Percentiles rank a stretch among this genome's conserved stretches.
Evolutionary conservation across 2,888 invertebrate species (phyloP).

Genomic region (Muschampia plurimacula): DNA sequence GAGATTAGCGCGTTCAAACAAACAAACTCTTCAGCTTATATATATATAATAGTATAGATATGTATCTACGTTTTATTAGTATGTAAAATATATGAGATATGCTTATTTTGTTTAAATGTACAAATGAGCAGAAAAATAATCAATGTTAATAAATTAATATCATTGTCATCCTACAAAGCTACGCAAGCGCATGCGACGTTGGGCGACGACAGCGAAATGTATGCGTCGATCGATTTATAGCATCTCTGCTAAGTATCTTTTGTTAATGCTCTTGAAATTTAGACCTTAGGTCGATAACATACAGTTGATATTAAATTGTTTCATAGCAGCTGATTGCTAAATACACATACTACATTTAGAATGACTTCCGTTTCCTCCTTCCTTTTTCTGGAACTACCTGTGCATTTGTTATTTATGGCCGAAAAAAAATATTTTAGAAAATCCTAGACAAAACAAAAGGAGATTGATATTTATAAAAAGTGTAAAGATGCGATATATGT

Average conservation of each 20-base stretch:
- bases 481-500: too few species aligned
- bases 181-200: slow-evolving; percentile 50
- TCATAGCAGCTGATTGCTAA: background rate
- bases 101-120: too few species aligned
- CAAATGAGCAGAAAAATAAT: too few species aligned
- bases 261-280: slow-evolving; percentile 1
- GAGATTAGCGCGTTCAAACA: too few species aligned
- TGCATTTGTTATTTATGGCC: background rate
- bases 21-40: too few species aligned
- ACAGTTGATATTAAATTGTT: slow-evolving; percentile 1
- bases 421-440: background rate
- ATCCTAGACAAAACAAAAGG: background rate
- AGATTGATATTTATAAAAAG: too few species aligned
- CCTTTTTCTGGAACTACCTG: slow-evolving; percentile 27
- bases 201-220: slow-evolving; percentile 66
- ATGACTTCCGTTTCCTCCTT: slow-evolving; percentile 35
- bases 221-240: slow-evolving; percentile 69
- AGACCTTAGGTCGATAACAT: background rate
- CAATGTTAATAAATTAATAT: background rate
- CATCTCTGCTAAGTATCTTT: slow-evolving; percentile 30
- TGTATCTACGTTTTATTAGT: too few species aligned
- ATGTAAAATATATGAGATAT: too few species aligned
- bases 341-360: slow-evolving; percentile 32
- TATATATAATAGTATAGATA: too few species aligned
- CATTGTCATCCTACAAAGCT: slow-evolving; percentile 52